These are phyloP conservation scores for Drosophila pectinifera DNA, from an alignment of 1,140 invertebrate genomes.

Conservation along the genomic window DNA sequence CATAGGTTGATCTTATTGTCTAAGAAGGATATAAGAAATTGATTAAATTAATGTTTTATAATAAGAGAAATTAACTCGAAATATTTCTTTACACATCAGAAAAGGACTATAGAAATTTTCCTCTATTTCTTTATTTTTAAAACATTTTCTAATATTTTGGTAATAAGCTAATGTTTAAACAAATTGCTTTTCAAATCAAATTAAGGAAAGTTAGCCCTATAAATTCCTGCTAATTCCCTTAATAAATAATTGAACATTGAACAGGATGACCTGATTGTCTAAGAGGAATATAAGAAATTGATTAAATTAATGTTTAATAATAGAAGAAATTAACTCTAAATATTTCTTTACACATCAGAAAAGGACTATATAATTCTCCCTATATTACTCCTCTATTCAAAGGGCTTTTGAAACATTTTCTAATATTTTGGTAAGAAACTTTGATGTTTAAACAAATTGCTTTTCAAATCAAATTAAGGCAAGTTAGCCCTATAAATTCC, in stretches of 20 bases:
- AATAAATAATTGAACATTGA: too few species aligned
- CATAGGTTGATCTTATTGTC: too few species aligned
- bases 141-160: too few species aligned
- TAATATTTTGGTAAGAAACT: not conserved
- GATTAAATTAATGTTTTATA: not conserved
- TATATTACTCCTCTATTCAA: not conserved
- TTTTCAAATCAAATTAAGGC: too few species aligned
- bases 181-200: too few species aligned
- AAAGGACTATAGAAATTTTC: not conserved
- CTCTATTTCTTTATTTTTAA: not conserved
- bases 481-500: not conserved
- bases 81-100: not conserved
- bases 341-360: not conserved
- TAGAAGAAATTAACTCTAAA: not conserved
- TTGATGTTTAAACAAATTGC: not conserved
- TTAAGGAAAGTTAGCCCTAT: not conserved
- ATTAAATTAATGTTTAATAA: not conserved
- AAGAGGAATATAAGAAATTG: not conserved
- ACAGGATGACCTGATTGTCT: too few species aligned
- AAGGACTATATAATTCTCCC: not conserved
- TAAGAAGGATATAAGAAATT: not conserved
- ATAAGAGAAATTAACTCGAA: not conserved
- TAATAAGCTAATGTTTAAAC: not conserved
- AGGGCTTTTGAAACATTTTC: too few species aligned
- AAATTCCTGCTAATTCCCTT: not conserved